Evolutionary conservation across 2,113 vertebrate genomes (phyloP), one percentile per base, ranked within the genome.

Genomic region (Ciconia boyciana): DNA sequence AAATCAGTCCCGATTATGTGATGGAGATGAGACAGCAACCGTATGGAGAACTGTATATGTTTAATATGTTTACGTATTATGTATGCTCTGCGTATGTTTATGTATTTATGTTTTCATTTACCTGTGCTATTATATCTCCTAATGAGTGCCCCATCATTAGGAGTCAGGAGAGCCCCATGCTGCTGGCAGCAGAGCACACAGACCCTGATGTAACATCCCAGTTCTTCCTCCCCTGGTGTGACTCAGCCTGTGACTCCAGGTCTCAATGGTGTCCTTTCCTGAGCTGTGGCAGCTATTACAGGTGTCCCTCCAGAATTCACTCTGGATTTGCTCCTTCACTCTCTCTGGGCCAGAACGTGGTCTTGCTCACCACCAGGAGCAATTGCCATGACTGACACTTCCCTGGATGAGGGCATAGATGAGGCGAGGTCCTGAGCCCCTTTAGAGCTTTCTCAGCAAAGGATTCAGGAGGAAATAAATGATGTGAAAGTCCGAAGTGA

Each of bases 371-470:
- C 22, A n/a, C 31, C 11, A 51, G 26, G 34, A 83, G 6, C 34
- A 72, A 57, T 41, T 9, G 57, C 34, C 46, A 29, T 62, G 28
- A 49, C 41, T 52, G 54, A 19, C n/a, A 32, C 7, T 61, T 76
- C 19, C 25, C 25, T 80, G 19, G 21, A 55, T 32, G 10, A 77
- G 15, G 28, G 10, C 20, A 48, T 8, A 80, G 79, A 57, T 0
- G 6, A 77, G 28, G 26, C 0, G 0, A 75, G 31, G 7, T 57
- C 81, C 20, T 51, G 32, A 82, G n/a, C 4, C 4, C 9, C 28
- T 87, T 57, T 8, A 32, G 72, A 81, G 9, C 13, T 58, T 87
- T 51, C 68, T 85, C 36, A 64, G 36, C 22, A 74, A 81, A 79
- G 19, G 49, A 41, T 76, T 76, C 39, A 31, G 34, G 22, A 75